Percentiles rank a stretch among this genome's conserved stretches.
Evolutionary conservation across 2,113 vertebrate species (phyloP).

Genomic region (Numenius arquata): DNA sequence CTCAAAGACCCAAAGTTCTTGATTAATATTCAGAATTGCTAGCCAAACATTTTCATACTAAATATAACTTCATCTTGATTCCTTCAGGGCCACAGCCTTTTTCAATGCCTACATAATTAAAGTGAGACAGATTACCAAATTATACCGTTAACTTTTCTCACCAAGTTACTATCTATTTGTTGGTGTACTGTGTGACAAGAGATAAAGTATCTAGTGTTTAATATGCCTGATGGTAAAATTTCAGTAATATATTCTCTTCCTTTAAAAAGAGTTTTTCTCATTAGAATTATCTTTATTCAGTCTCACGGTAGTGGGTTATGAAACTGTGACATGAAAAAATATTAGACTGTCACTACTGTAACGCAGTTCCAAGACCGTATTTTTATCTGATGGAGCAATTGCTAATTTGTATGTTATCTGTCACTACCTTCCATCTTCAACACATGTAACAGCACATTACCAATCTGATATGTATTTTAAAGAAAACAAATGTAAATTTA

Average conservation of each 20-base stretch:
- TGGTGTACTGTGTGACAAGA: not conserved
- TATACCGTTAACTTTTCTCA: not conserved
- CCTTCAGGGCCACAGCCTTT: not conserved
- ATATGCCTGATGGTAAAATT: not conserved
- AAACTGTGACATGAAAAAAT: not conserved
- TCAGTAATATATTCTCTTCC: not conserved
- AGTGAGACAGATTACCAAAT: not conserved
- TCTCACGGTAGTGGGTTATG: not conserved
- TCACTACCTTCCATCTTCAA: not conserved
- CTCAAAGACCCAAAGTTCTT: not conserved
- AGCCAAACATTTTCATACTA: not conserved
- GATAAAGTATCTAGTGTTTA: not conserved
- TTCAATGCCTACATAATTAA: not conserved
- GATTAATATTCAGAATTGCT: not conserved
- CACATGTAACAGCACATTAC: not conserved
- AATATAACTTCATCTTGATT: not conserved
- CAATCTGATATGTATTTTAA: not conserved
- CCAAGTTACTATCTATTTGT: not conserved
- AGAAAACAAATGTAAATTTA: not conserved
- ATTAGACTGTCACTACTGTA: not conserved
- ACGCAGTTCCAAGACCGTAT: not conserved
- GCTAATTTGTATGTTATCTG: not conserved
- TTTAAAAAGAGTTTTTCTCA: not conserved
- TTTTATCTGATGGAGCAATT: not conserved
- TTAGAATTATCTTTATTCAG: not conserved